Conservation (phyloP, 64 coral and sea anemone species). For the Platygyra sinensis region DNA sequence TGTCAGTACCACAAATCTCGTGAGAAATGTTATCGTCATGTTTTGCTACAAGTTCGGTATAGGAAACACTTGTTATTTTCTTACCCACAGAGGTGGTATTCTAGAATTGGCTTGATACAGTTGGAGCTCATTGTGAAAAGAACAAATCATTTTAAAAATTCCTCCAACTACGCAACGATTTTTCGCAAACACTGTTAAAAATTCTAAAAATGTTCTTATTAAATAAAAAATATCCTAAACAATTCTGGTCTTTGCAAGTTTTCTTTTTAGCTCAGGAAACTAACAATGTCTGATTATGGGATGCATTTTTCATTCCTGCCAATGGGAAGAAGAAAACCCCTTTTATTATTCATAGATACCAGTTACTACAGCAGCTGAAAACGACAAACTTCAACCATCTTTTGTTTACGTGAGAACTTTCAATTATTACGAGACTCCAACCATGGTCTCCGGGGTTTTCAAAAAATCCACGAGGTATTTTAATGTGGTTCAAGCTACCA, state of each 20-base stretch:
- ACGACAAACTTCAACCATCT: slow-evolving; percentile 1
- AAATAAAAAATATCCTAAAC: background rate
- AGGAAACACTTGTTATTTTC: background rate
- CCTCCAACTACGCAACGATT: background rate
- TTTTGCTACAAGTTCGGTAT: background rate
- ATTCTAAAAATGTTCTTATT: slow-evolving; percentile 23
- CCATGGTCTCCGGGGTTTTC: background rate
- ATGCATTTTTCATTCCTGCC: background rate
- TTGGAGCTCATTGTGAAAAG: background rate
- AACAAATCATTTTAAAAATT: background rate
- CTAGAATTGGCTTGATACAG: background rate
- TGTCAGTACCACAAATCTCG: background rate
- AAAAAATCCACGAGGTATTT: slow-evolving; percentile 3
- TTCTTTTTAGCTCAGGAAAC: background rate
- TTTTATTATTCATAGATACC: slow-evolving; percentile 45
- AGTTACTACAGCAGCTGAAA: slow-evolving; percentile 16
- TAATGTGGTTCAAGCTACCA: background rate
- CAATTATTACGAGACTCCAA: slow-evolving; percentile 12
- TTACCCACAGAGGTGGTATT: background rate
- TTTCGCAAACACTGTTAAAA: background rate
- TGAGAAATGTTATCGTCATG: background rate
- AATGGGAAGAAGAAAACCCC: background rate
- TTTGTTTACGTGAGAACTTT: slow-evolving; percentile 20
- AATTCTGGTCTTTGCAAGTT: background rate
- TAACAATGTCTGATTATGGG: background rate